phyloP scores from a whole-genome alignment of 2,797 vertebrate genomes.

The Macroramphosus scolopax region DNA sequence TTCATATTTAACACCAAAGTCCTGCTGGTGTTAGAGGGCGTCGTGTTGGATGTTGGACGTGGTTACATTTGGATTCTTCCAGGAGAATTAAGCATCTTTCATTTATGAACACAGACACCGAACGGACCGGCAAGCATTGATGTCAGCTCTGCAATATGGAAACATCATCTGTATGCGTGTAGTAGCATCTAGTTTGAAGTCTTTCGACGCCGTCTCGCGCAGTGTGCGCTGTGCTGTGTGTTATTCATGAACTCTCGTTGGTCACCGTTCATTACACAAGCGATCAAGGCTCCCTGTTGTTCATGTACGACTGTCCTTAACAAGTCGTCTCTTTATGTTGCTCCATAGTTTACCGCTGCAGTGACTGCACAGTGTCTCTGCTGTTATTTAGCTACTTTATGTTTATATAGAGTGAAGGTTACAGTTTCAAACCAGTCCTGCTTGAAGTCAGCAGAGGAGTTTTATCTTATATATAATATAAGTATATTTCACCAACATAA shows the following conservation, averaged over 20 bases:
- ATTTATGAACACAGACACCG: constrained; percentile 28
- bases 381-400: no score
- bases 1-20: no score
- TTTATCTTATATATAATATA: no score
- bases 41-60: no score
- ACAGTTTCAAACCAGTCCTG: neutral
- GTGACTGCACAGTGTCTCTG: no score
- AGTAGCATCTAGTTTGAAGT: constrained; percentile 19
- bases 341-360: neutral
- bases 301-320: constrained; percentile 26
- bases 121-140: constrained; percentile 40
- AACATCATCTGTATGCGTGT: constrained; percentile 43
- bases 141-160: constrained; percentile 45
- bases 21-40: no score
- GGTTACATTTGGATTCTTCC: constrained; percentile 34
- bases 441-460: no score
- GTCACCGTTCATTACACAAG: constrained; percentile 49
- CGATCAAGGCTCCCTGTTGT: constrained; percentile 28
- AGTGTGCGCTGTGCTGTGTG: constrained; percentile 28
- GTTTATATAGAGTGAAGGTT: no score
- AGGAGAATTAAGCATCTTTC: constrained; percentile 13
- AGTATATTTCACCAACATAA: no score
- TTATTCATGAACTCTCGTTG: constrained; percentile 48
- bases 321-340: constrained; percentile 27
- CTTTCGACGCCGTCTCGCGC: constrained; percentile 8